Percentiles rank a stretch among this genome's conserved stretches.
phyloP scores from a whole-genome alignment of 1,140 invertebrate genomes.

The Ephestia elutella region DNA sequence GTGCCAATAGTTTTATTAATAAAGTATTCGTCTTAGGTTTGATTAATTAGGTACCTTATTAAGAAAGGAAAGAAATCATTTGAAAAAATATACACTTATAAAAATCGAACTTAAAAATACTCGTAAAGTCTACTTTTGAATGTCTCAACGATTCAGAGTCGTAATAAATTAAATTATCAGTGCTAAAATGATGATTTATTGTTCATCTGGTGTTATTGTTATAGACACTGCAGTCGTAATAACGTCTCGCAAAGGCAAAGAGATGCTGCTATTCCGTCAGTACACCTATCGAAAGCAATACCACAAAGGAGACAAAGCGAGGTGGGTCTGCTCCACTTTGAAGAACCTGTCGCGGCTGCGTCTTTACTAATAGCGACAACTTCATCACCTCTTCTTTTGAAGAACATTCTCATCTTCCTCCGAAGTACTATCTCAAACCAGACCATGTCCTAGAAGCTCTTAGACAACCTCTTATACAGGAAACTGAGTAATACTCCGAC shows the following conservation, averaged over 20 bases:
- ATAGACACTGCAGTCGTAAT: conserved; percentile 54
- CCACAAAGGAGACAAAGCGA: conserved; percentile 27
- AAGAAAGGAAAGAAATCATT: no score
- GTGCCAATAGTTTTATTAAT: conserved; percentile 3
- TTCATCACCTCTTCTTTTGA: conserved; percentile 46
- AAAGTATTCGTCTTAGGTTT: neutral
- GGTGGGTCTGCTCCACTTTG: conserved; percentile 61
- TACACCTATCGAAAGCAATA: conserved; percentile 62
- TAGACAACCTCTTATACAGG: conserved; percentile 34
- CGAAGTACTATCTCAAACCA: conserved; percentile 56
- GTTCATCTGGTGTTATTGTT: no score
- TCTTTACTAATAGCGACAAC: conserved; percentile 49
- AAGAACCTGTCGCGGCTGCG: conserved; percentile 52
- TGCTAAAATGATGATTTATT: no score
- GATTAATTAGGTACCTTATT: neutral
- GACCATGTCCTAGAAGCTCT: conserved; percentile 45
- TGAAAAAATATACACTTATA: no score
- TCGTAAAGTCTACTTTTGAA: no score
- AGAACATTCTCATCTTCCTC: conserved; percentile 50
- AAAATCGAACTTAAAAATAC: no score
- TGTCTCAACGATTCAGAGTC: no score
- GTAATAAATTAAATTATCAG: no score
- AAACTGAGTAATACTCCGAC: conserved; percentile 26
- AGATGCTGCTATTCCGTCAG: conserved; percentile 52
- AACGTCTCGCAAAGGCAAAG: conserved; percentile 57